Base-by-base conservation (phyloP, 2,888 invertebrate genomes). In the Emmelina monodactyla region DNA sequence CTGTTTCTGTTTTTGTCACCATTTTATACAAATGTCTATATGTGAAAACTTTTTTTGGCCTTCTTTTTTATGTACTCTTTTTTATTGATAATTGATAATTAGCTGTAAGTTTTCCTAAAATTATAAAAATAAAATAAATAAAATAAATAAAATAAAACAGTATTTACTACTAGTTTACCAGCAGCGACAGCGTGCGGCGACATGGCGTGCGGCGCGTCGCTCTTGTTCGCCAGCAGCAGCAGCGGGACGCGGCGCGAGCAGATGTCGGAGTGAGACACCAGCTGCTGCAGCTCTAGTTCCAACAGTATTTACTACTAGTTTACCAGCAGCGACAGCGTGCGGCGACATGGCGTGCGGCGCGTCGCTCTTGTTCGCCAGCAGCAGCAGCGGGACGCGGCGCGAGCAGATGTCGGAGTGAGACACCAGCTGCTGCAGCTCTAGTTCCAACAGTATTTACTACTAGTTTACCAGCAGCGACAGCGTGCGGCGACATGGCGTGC, bases 241-340 rank as follows among this genome's bases (percentile, higher is more conserved):
- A 19, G 19, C 19, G 19, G 19, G 5, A 19, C 19, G 19, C 19
- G 19, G 19, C 19, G 19, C 19, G 19, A 5, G 19, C 19, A 9
- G 5, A 19, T 9, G 19, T 19, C 19, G 19, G 19, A n/a, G n/a
- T 19, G 19, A 19, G 5, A 19, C 19, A 6, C 5, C 9, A 5
- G 19, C 9, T 9, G 19, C 19, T 19, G 9, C 93, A 91, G n/a
- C n/a, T n/a, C n/a, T n/a, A n/a, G n/a, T n/a, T n/a, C n/a, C n/a
- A n/a, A n/a, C n/a, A n/a, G n/a, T n/a, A n/a, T n/a, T n/a, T n/a
- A n/a, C n/a, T n/a, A n/a, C n/a, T n/a, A n/a, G n/a, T n/a, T n/a
- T n/a, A n/a, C n/a, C 50, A 90, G 86, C 3, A 94, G 19, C 19
- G 19, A 9, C 19, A 9, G 19, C 19, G 5, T 19, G 19, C 19